Evolutionary conservation across 2,113 vertebrate genomes (phyloP).

Genomic region (Siniperca chuatsi): DNA sequence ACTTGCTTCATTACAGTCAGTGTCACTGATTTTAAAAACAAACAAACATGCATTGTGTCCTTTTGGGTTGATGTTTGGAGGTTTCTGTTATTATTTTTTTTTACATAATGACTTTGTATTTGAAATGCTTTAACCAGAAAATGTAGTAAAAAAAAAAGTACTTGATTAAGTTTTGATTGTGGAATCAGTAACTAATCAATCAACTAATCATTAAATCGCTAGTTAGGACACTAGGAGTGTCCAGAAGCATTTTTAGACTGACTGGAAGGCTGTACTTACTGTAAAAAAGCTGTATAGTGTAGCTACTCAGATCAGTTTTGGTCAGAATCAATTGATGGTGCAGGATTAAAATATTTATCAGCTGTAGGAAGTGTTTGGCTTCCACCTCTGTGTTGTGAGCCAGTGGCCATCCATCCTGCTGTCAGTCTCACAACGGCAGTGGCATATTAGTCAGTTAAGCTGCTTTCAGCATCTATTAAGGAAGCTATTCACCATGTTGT

Average conservation of each 20-base stretch:
- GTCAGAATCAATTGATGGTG: not conserved
- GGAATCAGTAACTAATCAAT: not conserved
- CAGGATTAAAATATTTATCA: slow-evolving; percentile 56
- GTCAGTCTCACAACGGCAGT: slow-evolving; percentile 11
- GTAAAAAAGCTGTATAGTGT: not conserved
- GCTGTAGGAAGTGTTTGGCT: slow-evolving; percentile 48
- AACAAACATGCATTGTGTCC: not conserved
- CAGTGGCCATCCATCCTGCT: slow-evolving; percentile 46
- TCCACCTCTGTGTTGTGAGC: slow-evolving; percentile 28
- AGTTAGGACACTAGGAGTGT: no score
- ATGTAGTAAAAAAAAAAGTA: not conserved
- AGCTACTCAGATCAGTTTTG: not conserved
- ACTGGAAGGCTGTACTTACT: no score
- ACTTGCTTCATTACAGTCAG: not conserved
- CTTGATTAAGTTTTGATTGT: not conserved
- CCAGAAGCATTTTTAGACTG: not conserved
- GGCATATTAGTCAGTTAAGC: slow-evolving; percentile 40
- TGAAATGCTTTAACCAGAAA: not conserved
- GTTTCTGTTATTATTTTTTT: not conserved
- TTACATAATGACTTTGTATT: not conserved
- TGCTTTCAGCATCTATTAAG: slow-evolving; percentile 59
- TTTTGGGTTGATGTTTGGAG: not conserved
- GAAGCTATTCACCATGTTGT: slow-evolving; percentile 28
- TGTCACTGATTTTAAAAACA: not conserved
- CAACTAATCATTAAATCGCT: not conserved